Base-by-base conservation (phyloP, 1,140 invertebrate species). In the Cydia splendana region DNA sequence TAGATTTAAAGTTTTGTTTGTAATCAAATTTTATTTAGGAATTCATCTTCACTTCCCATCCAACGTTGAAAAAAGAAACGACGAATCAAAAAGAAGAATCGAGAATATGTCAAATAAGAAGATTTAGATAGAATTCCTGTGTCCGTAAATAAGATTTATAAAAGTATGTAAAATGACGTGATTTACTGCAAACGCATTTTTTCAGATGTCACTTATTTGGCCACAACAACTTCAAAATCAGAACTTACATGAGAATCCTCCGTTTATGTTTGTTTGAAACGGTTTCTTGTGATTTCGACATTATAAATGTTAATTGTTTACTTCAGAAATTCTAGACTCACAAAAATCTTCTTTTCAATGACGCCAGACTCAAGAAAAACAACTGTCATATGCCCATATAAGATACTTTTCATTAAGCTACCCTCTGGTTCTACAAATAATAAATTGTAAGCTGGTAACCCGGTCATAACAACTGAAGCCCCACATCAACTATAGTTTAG, bases 261-360 rank as follows among this genome's bases (percentile, higher is more conserved):
- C 10, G 18, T 62, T 62, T 20, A 62, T 62, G 18, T 62, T 62
- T 24, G 57, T 62, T 20, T 9, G 57, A 62, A 10, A 62, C 57
- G 15, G 0, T 15, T 24, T 62, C 18, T 20, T 20, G 57, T 7
- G 57, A 10, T 24, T 62, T 20, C 57, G 57, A 62, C 57, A 62
- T 62, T 10, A 62, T 62, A 24, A 24, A 57, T 20, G 53, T 57
- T 57, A 57, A 62, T 24, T 62, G 57, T 24, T 62, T 62, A 62
- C 57, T 62, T 62, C 57, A 24, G 9, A 62, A 20, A 24, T 62
- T 12, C 9, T 24, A 24, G 6, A 10, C 9, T 24, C 51, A 20
- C 53, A 57, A 57, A 24, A 62, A 24, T 24, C 57, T 18, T n/a
- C 9, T 62, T 20, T 10, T 62, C 15, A 62, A 62, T 62, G 57